Base-by-base conservation (phyloP, 1,140 invertebrate genomes). In the Sipha flava region DNA sequence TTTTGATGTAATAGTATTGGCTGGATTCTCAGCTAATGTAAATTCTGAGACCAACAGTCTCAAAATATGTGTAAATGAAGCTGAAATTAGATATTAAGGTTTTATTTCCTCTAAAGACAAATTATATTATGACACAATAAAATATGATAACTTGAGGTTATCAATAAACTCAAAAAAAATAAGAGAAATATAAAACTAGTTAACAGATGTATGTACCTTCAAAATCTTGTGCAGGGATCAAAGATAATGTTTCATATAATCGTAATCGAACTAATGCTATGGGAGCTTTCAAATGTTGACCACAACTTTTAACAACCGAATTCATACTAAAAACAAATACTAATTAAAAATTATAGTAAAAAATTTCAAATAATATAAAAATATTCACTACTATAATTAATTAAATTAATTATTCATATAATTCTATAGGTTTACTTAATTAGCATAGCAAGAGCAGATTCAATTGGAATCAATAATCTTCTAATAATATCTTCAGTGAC, bases 31-130 rank as follows among this genome's bases (percentile, higher is more conserved):
- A 29, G 95, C 93, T 23, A 98, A 87, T 0, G 97, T 99, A 81
- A 99, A 95, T 87, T 99, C 98, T 2, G 96, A 95, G 3, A 99
- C 96, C n/a, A 99, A 87, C 88, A 99, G 92, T 79, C 95, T 90
- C 72, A 98, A 86, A 29, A 97, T 87, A 85, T 92, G 92, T 1
- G 94, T 95, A 81, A 95, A 81, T 29, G 79, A 79, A 34, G 57
- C 72, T 81, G 40, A 12, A 70, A 70, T 47, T 47, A 47, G n/a
- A 31, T 23, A 37, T 21, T 66, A 34, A 23, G 37, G 7, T 40
- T 40, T 23, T 18, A 43, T 68, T 45, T 26, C 18, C 1, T 23
- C 37, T 37, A 43, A 10, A 37, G 12, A 64, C 21, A 14, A 21
- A 64, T 7, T 5, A 12, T 26, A n/a, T n/a, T n/a, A 68, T n/a